phyloP scores from a whole-genome alignment of 2,797 vertebrate genomes.

The Rhynchotus rufescens region DNA sequence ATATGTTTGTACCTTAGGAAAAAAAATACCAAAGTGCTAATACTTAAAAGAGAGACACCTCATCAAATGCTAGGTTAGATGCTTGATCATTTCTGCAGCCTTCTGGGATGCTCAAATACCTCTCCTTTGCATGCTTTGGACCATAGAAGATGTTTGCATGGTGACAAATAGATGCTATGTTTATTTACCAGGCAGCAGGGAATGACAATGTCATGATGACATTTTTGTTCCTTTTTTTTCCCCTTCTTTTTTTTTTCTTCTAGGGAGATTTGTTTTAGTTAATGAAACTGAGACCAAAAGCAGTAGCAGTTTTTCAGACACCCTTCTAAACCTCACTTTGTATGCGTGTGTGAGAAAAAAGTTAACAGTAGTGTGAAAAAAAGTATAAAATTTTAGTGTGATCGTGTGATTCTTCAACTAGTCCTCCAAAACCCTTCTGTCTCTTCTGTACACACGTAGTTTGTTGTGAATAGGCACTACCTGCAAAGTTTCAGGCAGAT shows the following conservation, averaged over 20 bases:
- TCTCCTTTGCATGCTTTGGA: slow-evolving; percentile 69
- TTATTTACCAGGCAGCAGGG: slow-evolving; percentile 79
- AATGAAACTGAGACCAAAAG: slow-evolving; percentile 62
- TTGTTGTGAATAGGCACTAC: slow-evolving; percentile 15
- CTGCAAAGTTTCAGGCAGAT: slow-evolving; percentile 66
- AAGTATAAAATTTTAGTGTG: slow-evolving; percentile 51
- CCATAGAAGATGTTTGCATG: slow-evolving; percentile 76
- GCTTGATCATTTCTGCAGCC: slow-evolving; percentile 58
- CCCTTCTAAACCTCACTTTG: not conserved
- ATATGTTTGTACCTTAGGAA: slow-evolving; percentile 13
- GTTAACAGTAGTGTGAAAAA: not conserved
- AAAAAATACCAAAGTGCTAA: slow-evolving; percentile 27
- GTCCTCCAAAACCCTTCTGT: slow-evolving; percentile 26
- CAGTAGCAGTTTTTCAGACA: slow-evolving; percentile 46
- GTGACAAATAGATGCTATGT: slow-evolving; percentile 76
- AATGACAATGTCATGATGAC: slow-evolving; percentile 73
- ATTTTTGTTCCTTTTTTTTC: slow-evolving; percentile 67
- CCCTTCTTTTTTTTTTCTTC: slow-evolving; percentile 5
- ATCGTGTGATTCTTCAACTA: slow-evolving; percentile 28
- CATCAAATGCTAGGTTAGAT: slow-evolving; percentile 61
- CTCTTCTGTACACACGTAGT: not conserved
- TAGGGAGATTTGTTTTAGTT: slow-evolving; percentile 69
- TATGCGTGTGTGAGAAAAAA: accelerated
- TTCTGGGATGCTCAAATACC: slow-evolving; percentile 66
- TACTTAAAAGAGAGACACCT: slow-evolving; percentile 33